A percentile compares a stretch with the other conserved stretches of the same genome.
These are phyloP conservation scores for Lordiphosa clarofinis DNA, from an alignment of 1,140 invertebrate genomes.

Conservation along the genomic window DNA sequence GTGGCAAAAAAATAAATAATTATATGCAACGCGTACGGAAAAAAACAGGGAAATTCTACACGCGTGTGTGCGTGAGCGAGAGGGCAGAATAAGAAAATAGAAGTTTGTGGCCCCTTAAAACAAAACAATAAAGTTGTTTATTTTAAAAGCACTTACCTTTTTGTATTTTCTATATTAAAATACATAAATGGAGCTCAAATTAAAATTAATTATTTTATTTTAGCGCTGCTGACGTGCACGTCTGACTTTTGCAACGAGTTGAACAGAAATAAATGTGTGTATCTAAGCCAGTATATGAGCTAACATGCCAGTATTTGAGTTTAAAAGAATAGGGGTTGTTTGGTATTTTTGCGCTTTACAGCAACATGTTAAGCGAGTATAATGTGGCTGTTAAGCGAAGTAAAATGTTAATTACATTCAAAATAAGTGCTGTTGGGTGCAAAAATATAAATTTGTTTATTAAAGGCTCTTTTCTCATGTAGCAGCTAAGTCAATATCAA, in stretches of 20 bases:
- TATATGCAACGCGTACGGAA: conserved; percentile 29
- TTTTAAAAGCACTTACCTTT: conserved; percentile 36
- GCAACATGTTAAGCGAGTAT: too few relatives aligned
- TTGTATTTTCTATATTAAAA: conserved; percentile 29
- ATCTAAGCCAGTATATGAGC: background rate
- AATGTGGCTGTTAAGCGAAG: too few relatives aligned
- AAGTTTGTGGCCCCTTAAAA: background rate
- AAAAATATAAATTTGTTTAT: too few relatives aligned
- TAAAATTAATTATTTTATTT: conserved; percentile 21
- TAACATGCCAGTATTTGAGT: too few relatives aligned
- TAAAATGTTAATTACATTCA: background rate
- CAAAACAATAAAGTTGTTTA: background rate
- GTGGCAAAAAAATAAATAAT: conserved; percentile 22
- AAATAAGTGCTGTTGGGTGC: too few relatives aligned
- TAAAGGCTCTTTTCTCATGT: too few relatives aligned
- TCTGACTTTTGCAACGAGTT: conserved; percentile 33
- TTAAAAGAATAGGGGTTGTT: too few relatives aligned
- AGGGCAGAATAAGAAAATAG: background rate
- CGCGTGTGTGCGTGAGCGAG: conserved; percentile 18
- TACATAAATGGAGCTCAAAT: conserved; percentile 19
- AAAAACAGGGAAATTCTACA: conserved; percentile 71
- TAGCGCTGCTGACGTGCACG: conserved; percentile 29
- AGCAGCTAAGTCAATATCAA: too few relatives aligned
- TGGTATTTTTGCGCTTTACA: too few relatives aligned
- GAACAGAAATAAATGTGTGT: conserved; percentile 30